Conservation (phyloP, 2,113 vertebrate species). For the Ibidorhyncha struthersii region DNA sequence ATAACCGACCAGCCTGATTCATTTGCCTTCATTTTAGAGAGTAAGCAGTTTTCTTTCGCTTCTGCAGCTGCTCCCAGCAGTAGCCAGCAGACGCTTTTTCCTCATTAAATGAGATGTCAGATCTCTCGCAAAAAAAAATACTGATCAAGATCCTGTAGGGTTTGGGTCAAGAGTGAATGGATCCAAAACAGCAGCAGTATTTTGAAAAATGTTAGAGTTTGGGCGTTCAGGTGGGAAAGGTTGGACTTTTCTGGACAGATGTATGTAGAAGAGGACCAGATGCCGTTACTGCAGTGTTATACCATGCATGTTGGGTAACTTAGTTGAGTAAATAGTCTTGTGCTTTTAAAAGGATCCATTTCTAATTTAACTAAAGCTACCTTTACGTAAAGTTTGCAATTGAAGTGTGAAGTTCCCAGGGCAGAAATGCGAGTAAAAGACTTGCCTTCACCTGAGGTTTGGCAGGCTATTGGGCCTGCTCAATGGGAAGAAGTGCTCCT, state of each 20-base stretch:
- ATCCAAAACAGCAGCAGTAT: neutral
- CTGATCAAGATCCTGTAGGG: neutral
- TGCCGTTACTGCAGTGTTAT: neutral
- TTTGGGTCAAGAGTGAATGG: neutral
- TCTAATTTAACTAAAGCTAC: neutral
- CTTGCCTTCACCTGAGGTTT: neutral
- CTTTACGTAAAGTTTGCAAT: neutral
- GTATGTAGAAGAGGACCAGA: neutral
- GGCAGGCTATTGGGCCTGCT: neutral
- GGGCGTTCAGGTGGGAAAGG: neutral
- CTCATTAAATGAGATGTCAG: neutral
- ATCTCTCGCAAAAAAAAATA: neutral
- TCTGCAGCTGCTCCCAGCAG: slow-evolving; percentile 20
- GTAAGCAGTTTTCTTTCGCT: neutral
- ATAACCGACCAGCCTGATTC: neutral
- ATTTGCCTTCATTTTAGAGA: slow-evolving; percentile 10
- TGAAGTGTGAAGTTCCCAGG: neutral
- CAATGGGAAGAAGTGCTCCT: neutral
- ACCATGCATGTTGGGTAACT: neutral
- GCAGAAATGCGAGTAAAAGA: neutral
- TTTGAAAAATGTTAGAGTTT: neutral
- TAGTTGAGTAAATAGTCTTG: neutral
- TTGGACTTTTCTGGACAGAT: neutral
- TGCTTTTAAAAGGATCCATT: neutral
- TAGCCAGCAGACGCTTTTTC: neutral